Conservation (phyloP, 1,140 invertebrate genomes). For the Papilio xuthus region DNA sequence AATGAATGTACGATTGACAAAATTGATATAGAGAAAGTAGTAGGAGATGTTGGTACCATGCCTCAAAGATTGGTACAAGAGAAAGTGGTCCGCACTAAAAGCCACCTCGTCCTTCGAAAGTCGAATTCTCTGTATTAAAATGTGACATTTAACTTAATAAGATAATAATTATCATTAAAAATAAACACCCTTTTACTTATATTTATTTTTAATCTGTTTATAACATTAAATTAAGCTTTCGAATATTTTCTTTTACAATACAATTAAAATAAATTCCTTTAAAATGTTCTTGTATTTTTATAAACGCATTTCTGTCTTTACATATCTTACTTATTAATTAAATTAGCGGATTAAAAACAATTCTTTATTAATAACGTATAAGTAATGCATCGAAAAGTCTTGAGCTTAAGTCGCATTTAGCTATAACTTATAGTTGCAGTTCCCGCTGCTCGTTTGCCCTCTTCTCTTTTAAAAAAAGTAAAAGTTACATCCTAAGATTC, state of each 20-base stretch:
- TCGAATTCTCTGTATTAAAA: constrained; percentile 31
- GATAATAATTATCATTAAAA: constrained; percentile 10
- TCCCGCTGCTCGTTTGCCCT: no score
- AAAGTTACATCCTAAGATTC: no score
- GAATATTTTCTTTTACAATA: not conserved
- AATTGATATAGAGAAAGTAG: constrained; percentile 35
- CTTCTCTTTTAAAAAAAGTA: no score
- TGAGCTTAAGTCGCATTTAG: no score
- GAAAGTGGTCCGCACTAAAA: constrained; percentile 34
- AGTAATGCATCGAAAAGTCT: no score
- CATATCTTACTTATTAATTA: no score
- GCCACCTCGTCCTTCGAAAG: constrained; percentile 35
- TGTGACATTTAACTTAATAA: constrained; percentile 30
- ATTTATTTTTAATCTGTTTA: constrained; percentile 14
- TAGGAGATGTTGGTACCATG: constrained; percentile 19
- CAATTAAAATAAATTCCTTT: not conserved
- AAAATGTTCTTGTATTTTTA: not conserved
- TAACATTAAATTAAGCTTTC: constrained; percentile 6
- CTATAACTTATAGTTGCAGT: no score
- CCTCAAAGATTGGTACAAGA: constrained; percentile 35
- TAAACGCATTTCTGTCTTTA: no score
- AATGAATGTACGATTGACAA: constrained; percentile 31
- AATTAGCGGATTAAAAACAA: no score
- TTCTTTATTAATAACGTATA: no score
- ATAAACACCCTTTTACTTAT: constrained; percentile 4